Percentiles rank a stretch among this genome's conserved stretches.
phyloP scores from a whole-genome alignment of 2,888 invertebrate genomes.

The Acheta domesticus region DNA sequence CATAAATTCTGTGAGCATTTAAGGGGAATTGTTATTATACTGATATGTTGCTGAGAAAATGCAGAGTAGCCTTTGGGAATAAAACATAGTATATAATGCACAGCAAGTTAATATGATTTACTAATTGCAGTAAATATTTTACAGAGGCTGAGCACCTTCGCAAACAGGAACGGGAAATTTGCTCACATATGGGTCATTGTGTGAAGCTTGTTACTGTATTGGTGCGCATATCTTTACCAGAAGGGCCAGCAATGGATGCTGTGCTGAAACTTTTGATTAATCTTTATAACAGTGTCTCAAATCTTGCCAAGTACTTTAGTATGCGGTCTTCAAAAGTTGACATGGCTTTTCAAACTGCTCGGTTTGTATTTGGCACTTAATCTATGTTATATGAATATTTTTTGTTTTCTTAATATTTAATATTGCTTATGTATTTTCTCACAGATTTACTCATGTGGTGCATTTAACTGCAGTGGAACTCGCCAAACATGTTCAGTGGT shows the following conservation, averaged over 20 bases:
- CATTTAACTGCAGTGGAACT: neutral
- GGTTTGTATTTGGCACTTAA: neutral
- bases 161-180: neutral
- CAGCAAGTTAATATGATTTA: no score
- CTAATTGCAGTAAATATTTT: no score
- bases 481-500: neutral
- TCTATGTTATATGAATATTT: no score
- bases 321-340: neutral
- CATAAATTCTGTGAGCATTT: no score
- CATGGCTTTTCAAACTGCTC: slow-evolving; percentile 1
- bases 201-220: neutral
- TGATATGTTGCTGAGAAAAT: no score
- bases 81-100: no score
- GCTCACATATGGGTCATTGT: neutral
- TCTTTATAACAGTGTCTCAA: neutral
- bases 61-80: no score
- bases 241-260: neutral
- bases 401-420: no score
- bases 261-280: neutral
- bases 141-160: neutral
- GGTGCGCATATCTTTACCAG: neutral
- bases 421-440: neutral
- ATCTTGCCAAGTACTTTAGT: neutral
- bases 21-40: no score
- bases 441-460: neutral